phyloP scores from a whole-genome alignment of 2,113 vertebrate species.

The Brachionichthys hirsutus region DNA sequence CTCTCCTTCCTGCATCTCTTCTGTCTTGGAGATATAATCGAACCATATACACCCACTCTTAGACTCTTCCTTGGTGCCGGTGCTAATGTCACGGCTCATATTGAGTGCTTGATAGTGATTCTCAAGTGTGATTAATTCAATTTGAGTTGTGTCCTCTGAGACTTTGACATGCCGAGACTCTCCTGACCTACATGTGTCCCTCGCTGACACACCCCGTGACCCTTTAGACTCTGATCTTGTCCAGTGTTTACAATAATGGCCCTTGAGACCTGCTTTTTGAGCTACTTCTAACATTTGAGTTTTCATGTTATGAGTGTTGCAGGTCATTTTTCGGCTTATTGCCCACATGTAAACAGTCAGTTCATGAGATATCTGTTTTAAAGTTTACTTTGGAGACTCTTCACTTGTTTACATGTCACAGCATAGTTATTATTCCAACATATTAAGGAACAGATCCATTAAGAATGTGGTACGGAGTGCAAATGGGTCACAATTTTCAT shows the following conservation, averaged over 20 bases:
- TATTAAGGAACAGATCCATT: too few relatives aligned
- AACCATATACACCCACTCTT: constrained; percentile 28
- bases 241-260: constrained; percentile 34
- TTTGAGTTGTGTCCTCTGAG: constrained; percentile 43
- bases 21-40: constrained; percentile 39
- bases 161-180: neutral
- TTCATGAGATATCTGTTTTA: too few relatives aligned
- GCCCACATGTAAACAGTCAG: too few relatives aligned
- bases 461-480: too few relatives aligned
- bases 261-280: constrained; percentile 17
- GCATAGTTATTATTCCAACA: too few relatives aligned
- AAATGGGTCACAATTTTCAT: too few relatives aligned
- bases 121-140: constrained; percentile 53
- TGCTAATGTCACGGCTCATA: constrained; percentile 50
- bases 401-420: too few relatives aligned
- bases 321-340: too few relatives aligned
- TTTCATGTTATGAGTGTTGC: too few relatives aligned
- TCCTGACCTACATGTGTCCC: constrained; percentile 39
- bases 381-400: too few relatives aligned
- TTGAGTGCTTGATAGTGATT: constrained; percentile 54
- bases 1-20: constrained; percentile 4
- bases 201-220: constrained; percentile 22
- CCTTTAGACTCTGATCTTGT: constrained; percentile 10
- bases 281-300: neutral
- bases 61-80: constrained; percentile 34